phyloP scores from a whole-genome alignment of 2,113 vertebrate species.

The Mustelus asterias region DNA sequence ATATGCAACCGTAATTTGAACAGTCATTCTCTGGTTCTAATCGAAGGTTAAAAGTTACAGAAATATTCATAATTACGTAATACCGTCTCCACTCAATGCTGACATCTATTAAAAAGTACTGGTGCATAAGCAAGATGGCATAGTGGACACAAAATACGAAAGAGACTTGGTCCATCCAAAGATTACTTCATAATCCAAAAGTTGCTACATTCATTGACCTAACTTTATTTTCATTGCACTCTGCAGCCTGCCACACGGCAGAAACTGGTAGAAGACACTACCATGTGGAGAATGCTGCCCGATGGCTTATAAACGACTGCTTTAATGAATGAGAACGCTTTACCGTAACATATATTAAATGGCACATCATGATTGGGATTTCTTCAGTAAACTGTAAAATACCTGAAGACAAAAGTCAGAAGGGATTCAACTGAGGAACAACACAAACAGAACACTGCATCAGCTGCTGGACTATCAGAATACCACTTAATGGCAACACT shows the following conservation, averaged over 20 bases:
- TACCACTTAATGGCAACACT: not conserved
- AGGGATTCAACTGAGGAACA: not conserved
- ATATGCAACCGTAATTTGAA: not conserved
- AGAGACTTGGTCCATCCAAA: not conserved
- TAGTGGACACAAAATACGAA: not conserved
- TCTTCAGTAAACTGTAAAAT: not conserved
- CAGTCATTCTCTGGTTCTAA: not conserved
- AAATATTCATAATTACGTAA: not conserved
- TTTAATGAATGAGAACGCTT: not conserved
- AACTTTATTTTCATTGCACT: not conserved
- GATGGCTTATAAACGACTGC: not conserved
- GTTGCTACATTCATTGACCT: not conserved
- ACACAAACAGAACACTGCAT: not conserved
- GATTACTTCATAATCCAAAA: not conserved
- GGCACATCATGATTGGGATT: not conserved
- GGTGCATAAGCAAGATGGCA: not conserved
- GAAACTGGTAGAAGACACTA: not conserved
- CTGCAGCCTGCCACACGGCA: not conserved
- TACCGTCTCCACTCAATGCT: not conserved
- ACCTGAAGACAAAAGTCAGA: not conserved
- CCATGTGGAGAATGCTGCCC: not conserved
- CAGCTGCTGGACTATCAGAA: not conserved
- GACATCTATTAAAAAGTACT: not conserved
- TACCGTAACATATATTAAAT: not conserved
- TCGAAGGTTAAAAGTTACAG: not conserved